phyloP scores from a whole-genome alignment of 2,113 vertebrate species.

The Acanthisitta chloris region DNA sequence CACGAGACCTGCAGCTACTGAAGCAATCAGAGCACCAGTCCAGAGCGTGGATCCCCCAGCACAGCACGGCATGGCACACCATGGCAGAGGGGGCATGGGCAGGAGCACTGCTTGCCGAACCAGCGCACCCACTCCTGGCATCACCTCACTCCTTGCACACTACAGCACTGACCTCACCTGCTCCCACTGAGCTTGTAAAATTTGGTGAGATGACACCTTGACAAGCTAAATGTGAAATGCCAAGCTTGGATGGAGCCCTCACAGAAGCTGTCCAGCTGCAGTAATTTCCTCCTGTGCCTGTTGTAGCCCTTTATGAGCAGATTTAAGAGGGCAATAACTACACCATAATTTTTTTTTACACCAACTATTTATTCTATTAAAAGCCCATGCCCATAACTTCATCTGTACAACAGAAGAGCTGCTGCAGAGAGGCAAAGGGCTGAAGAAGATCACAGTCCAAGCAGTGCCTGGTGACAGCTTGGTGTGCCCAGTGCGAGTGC shows the following conservation, averaged over 20 bases:
- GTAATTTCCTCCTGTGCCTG: neutral
- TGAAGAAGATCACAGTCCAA: neutral
- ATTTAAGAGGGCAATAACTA: neutral
- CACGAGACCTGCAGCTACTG: neutral
- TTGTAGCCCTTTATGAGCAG: neutral
- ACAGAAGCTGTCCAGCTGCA: constrained; percentile 5
- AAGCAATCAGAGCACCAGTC: neutral
- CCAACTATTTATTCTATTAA: neutral
- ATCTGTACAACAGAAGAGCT: neutral
- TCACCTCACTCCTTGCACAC: neutral
- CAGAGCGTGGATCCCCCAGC: rapidly evolving
- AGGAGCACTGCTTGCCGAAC: neutral
- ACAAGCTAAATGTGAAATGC: neutral
- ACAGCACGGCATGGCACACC: rapidly evolving
- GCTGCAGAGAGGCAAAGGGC: neutral
- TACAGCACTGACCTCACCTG: neutral
- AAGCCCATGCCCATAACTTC: neutral
- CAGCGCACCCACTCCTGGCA: rapidly evolving
- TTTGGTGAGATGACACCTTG: neutral
- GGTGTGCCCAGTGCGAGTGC: rapidly evolving
- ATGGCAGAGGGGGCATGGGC: rapidly evolving
- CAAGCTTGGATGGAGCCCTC: neutral
- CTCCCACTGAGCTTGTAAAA: neutral
- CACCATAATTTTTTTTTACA: neutral
- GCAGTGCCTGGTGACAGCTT: neutral